A percentile compares a stretch with the other conserved stretches of the same genome.
These are phyloP conservation scores for Chrysopilus asiliformis DNA, from an alignment of 2,888 invertebrate genomes.

Conservation along the genomic window DNA sequence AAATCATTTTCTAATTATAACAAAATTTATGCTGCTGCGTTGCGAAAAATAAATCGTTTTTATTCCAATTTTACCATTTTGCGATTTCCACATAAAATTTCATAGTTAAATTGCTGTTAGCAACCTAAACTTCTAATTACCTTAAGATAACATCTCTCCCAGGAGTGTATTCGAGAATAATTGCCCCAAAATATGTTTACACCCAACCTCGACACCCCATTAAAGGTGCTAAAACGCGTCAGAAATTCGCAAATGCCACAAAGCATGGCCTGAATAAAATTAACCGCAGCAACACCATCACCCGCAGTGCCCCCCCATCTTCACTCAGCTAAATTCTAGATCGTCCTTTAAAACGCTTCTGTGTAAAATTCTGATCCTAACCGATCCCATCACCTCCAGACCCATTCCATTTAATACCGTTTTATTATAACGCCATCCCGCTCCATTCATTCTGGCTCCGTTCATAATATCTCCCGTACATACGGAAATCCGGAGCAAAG, in stretches of 20 bases:
- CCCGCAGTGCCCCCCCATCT: neutral
- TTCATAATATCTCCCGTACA: neutral
- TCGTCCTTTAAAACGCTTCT: conserved; percentile 6
- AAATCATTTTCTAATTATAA: too few relatives aligned
- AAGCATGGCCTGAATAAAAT: conserved; percentile 14
- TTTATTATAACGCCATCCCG: too few relatives aligned
- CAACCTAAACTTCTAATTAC: conserved; percentile 9
- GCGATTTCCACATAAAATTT: too few relatives aligned
- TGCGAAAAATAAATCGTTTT: too few relatives aligned
- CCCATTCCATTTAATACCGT: too few relatives aligned
- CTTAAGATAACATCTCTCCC: conserved; percentile 11
- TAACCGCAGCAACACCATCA: conserved; percentile 10
- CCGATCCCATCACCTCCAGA: too few relatives aligned
- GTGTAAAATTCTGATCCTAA: too few relatives aligned
- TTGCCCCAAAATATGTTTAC: conserved; percentile 14
- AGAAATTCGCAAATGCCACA: conserved; percentile 10
- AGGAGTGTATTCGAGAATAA: conserved; percentile 13
- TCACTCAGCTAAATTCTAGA: conserved; percentile 3
- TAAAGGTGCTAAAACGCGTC: conserved; percentile 15
- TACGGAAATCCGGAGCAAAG: conserved; percentile 3
- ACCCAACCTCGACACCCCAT: conserved; percentile 12
- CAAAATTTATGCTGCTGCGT: too few relatives aligned
- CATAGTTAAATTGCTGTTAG: too few relatives aligned
- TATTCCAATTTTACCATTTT: too few relatives aligned
- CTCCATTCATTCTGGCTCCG: too few relatives aligned